phyloP scores from a whole-genome alignment of 1,140 invertebrate species.

The Sitobion miscanthi region DNA sequence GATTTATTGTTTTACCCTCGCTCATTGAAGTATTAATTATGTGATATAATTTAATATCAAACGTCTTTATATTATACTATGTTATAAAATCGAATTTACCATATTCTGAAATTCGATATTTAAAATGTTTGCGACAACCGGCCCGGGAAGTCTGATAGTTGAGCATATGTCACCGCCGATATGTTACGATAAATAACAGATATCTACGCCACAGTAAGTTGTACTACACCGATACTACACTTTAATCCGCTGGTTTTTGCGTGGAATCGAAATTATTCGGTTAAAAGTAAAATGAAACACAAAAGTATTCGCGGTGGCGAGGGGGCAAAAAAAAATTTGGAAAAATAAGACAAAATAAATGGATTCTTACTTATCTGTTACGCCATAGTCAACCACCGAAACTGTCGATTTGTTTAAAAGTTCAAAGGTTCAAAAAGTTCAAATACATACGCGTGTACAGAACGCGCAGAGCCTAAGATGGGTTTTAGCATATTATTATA shows the following conservation, averaged over 20 bases:
- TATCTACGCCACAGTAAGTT: not conserved
- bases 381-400: not conserved
- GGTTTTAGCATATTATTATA: not conserved
- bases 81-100: not conserved
- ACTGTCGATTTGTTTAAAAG: slow-evolving; percentile 35
- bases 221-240: not conserved
- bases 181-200: not conserved
- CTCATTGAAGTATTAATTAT: not conserved
- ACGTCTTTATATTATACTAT: not conserved
- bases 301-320: too few relatives aligned
- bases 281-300: not conserved
- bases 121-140: not conserved
- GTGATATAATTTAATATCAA: too few relatives aligned
- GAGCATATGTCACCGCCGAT: not conserved
- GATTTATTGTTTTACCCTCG: not conserved
- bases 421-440: not conserved
- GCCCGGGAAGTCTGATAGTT: too few relatives aligned
- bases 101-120: not conserved
- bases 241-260: not conserved
- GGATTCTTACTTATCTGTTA: slow-evolving; percentile 26
- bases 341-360: slow-evolving; percentile 21
- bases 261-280: not conserved
- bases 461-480: not conserved
- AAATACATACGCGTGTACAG: too few relatives aligned
- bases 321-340: not conserved